These are phyloP conservation scores for Acrossocheilus wenchowensis DNA, from an alignment of 2,797 vertebrate genomes.

Conservation along the genomic window DNA sequence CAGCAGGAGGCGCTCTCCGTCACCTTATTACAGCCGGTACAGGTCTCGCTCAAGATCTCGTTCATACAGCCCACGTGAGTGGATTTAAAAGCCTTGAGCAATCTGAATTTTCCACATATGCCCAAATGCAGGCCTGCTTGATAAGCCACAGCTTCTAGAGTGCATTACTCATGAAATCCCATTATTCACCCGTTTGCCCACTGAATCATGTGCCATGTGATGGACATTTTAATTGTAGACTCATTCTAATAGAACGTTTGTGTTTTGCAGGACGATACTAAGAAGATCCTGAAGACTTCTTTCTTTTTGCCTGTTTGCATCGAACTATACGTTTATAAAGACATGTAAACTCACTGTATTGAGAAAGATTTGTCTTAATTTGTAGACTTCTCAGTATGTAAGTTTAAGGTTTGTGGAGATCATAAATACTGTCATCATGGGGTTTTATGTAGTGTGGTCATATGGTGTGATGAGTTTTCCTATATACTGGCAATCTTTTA, in stretches of 20 bases:
- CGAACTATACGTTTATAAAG: conserved; percentile 29
- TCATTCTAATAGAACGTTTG: conserved; percentile 18
- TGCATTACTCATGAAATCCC: conserved; percentile 12
- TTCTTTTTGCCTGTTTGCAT: conserved; percentile 18
- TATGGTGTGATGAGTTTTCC: conserved; percentile 17
- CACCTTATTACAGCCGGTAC: conserved; percentile 91
- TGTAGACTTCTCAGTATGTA: conserved; percentile 23
- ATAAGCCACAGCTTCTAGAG: conserved; percentile 30
- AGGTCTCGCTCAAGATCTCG: conserved; percentile 90
- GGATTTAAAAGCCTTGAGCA: conserved; percentile 31
- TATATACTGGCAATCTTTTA: conserved; percentile 16
- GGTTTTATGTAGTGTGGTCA: conserved; percentile 6
- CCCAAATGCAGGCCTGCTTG: conserved; percentile 23
- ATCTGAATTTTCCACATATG: conserved; percentile 28
- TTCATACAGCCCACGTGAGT: conserved; percentile 92
- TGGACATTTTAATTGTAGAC: conserved; percentile 8
- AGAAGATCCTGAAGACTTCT: conserved; percentile 41
- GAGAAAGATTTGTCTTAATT: conserved; percentile 32
- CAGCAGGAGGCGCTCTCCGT: conserved; percentile 89
- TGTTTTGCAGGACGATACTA: conserved; percentile 75
- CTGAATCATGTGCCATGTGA: conserved; percentile 11
- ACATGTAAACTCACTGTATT: conserved; percentile 6
- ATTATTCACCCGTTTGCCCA: neutral
- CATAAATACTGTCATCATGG: conserved; percentile 4
- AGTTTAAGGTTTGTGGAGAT: neutral